Base-by-base conservation (phyloP, 2,113 vertebrate species). In the Octodon degus region DNA sequence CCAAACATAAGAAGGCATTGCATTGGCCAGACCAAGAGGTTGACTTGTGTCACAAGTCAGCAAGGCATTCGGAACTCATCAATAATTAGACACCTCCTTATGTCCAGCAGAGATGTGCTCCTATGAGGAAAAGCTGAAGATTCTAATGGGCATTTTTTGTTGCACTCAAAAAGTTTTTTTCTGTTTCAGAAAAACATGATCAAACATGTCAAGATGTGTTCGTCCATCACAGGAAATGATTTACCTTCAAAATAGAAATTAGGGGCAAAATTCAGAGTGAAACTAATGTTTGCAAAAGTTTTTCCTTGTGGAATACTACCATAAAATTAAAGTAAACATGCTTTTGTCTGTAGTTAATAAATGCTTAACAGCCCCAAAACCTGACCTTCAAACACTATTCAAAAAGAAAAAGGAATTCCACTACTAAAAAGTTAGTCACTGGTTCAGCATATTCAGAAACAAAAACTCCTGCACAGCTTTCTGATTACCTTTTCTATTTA, bases 281-380 rank as follows among this genome's bases (percentile, higher is more conserved):
- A 92, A 81, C 16, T 85, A 84, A 20, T n/a, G 8, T 63, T 96
- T 86, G 2, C 40, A 80, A 86, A 94, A 90, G 37, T 60, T 74
- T 47, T 30, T 84, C 13, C 32, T 5, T 34, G n/a, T 83, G 25
- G 24, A 88, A 82, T 30, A 32, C 55, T 58, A 65, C 11, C 34
- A 43, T 68, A 60, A 96, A 86, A 76, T 47, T 89, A 80, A 96
- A 89, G 83, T 25, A 87, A 68, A 88, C 79, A 20, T 14, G 7
- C 32, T 91, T 89, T 68, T 68, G 86, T 80, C 68, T 95, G 47
- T 14, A 80, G 3, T 58, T 17, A 40, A 40, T 34, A 86, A 43
- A 95, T 50, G 0, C 30, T 37, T 19, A 8, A 67, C 43, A 32
- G 4, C 37, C 55, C 70, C 85, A 53, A 96, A 93, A 10, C 12